Conservation (phyloP, 2,797 vertebrate genomes). For the Clarias pachynema region DNA sequence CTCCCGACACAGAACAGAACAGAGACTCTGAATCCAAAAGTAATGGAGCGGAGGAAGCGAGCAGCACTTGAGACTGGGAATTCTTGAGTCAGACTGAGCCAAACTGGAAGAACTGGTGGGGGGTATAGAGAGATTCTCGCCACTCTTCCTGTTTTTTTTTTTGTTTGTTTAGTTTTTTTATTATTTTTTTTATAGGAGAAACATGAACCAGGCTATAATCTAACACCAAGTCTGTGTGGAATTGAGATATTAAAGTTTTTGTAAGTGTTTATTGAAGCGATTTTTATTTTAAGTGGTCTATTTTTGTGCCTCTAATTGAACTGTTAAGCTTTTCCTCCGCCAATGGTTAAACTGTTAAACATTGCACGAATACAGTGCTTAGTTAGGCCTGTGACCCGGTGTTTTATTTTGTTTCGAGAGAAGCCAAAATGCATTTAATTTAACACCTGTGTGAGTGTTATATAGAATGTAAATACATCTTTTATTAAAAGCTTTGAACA, state of each 20-base stretch:
- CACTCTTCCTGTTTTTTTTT: not conserved
- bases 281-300: not conserved
- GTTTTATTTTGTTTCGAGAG: not conserved
- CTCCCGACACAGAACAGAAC: constrained; percentile 39
- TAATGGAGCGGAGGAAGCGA: constrained; percentile 34
- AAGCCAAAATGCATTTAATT: constrained; percentile 11
- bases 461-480: constrained; percentile 36
- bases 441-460: constrained; percentile 3
- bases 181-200: not conserved
- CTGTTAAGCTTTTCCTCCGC: not conserved
- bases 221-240: not conserved
- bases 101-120: not conserved
- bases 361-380: not conserved
- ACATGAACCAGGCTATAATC: not conserved
- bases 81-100: not conserved
- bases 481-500: constrained; percentile 35
- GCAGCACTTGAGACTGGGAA: constrained; percentile 33
- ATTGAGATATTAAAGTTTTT: not conserved
- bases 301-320: not conserved
- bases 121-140: not conserved
- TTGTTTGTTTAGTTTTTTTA: too few species aligned
- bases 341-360: not conserved
- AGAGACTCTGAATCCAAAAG: constrained; percentile 53
- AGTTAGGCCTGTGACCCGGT: not conserved
- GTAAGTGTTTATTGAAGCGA: not conserved